Evolutionary conservation across 1,140 invertebrate species (phyloP).

Genomic region (Lepeophtheirus salmonis): DNA sequence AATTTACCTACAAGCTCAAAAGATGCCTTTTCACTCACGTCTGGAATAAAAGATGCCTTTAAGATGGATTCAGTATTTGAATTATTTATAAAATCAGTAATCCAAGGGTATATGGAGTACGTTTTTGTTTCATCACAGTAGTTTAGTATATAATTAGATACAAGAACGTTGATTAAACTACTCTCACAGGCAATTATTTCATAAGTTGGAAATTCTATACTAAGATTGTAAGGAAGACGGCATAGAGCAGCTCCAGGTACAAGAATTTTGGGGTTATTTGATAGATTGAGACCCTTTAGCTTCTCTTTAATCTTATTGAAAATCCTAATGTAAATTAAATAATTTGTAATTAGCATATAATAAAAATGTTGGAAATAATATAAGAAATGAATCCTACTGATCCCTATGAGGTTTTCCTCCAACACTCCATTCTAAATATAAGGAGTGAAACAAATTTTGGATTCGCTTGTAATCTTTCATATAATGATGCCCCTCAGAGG

Average conservation of each 20-base stretch:
- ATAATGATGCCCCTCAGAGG: not conserved
- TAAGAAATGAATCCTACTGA: not conserved
- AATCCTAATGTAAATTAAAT: too few relatives aligned
- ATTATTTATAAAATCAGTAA: conserved; percentile 1
- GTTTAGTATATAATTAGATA: conserved; percentile 9
- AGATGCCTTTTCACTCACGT: not conserved
- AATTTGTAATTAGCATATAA: too few relatives aligned
- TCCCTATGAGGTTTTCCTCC: not conserved
- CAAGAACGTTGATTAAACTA: not conserved
- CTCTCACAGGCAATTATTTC: not conserved
- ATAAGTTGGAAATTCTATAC: not conserved
- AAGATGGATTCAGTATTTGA: not conserved
- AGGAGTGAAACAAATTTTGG: not conserved
- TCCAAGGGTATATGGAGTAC: conserved; percentile 5
- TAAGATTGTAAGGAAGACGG: not conserved
- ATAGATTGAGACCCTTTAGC: not conserved
- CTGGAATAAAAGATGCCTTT: not conserved
- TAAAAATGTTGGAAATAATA: too few relatives aligned
- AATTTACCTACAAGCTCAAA: not conserved
- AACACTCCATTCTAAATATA: not conserved
- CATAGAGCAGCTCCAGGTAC: not conserved
- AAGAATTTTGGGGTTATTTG: not conserved
- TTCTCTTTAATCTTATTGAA: not conserved
- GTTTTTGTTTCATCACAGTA: not conserved
- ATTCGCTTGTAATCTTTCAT: not conserved